Evolutionary conservation across 2,888 invertebrate genomes (phyloP), one percentile per base, ranked within the genome.

Genomic region (Dendrolimus houi): DNA sequence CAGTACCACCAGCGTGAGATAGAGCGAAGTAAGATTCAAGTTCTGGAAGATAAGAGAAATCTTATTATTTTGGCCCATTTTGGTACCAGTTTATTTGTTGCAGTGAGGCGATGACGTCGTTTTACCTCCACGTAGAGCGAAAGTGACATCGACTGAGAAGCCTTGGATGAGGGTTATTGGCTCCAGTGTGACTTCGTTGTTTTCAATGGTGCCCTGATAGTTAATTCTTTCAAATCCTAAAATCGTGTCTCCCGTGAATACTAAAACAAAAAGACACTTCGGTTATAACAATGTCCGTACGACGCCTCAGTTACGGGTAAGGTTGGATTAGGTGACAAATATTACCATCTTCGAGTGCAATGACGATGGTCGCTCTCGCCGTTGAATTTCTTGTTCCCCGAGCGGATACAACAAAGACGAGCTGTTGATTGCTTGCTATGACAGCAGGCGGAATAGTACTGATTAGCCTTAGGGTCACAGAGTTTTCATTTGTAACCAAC

Each of bases 91-190:
- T 0, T 29, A 29, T 29, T 29, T 29, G 29, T 29, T 29, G 29
- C 29, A 29, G 29, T 29, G 29, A 29, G 29, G 29, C 29, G 29
- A 6, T 29, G 12, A 47, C 47, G 7, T 10, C 9, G 7, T 12
- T 9, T 47, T 66, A 74, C 76, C 72, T 63, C 74, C 75, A 10
- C 62, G 59, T 57, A 75, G 54, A 1, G 57, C 54, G 54, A 74
- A 72, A 10, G 56, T n/a, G 2, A 77, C 74, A 29, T 64, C 60
- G 9, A 60, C n/a, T 13, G 62, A 63, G 58, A 65, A 71, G 57
- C 74, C 77, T 57, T 71, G 67, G n/a, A 53, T 64, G 6, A 77
- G 65, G 17, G 61, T 64, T 41, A 77, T 72, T 7, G 64, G 58
- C n/a, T 60, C 60, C 52, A 72, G 58, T 12, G 53, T 57, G 9